phyloP scores from a whole-genome alignment of 2,797 vertebrate species.

The Sebastes ruberrimus region DNA sequence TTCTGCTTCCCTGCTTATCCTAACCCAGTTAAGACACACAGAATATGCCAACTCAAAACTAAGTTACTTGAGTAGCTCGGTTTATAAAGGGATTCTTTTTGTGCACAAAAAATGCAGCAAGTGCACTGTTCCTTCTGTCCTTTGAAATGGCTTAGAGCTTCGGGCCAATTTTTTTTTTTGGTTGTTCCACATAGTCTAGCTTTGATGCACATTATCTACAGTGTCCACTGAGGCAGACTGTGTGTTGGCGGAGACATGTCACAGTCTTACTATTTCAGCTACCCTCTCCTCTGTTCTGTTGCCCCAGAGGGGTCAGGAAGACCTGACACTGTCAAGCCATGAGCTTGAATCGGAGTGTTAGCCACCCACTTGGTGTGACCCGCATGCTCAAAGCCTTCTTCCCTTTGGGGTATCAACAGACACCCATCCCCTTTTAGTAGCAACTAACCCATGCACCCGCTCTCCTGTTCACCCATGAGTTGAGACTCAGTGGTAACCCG shows the following conservation, averaged over 20 bases:
- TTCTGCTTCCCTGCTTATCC: constrained; percentile 1
- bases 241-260: constrained; percentile 50
- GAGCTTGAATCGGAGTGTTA: constrained; percentile 53
- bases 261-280: constrained; percentile 43
- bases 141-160: constrained; percentile 36
- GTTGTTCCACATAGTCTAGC: constrained; percentile 32
- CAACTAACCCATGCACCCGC: constrained; percentile 13
- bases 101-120: constrained; percentile 14
- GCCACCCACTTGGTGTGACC: constrained; percentile 53
- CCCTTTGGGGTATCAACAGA: constrained; percentile 1
- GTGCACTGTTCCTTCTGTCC: constrained; percentile 8
- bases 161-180: constrained; percentile 28
- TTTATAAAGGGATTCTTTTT: constrained; percentile 24
- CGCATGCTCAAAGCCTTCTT: background rate
- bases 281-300: constrained; percentile 25
- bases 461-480: background rate
- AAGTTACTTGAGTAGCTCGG: background rate
- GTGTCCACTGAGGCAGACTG: constrained; percentile 57
- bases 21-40: constrained; percentile 10
- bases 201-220: constrained; percentile 59
- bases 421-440: background rate
- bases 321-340: constrained; percentile 44
- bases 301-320: constrained; percentile 39
- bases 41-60: background rate
- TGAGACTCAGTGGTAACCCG: background rate